Evolutionary conservation across 2,113 vertebrate genomes (phyloP).

Genomic region (Fulica atra): DNA sequence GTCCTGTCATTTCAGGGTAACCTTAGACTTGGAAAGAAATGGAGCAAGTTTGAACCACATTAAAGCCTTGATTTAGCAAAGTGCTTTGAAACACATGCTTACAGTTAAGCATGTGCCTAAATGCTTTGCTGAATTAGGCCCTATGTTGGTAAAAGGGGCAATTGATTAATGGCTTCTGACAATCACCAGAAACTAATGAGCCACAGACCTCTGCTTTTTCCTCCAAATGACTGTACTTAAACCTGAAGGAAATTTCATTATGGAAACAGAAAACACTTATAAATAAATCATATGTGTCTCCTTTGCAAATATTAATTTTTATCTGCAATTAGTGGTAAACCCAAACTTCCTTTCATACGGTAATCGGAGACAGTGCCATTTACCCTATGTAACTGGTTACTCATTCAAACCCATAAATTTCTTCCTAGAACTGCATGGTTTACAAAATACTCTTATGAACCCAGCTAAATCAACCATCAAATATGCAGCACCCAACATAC

Average conservation of each 20-base stretch:
- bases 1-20: not conserved
- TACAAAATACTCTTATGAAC: not conserved
- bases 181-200: conserved; percentile 65
- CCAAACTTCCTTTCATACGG: conserved; percentile 41
- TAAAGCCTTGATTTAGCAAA: conserved; percentile 33
- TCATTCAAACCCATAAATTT: conserved; percentile 6
- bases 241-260: conserved; percentile 59
- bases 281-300: conserved; percentile 53
- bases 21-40: conserved; percentile 5
- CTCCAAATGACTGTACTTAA: conserved; percentile 43
- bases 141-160: conserved; percentile 37
- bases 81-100: conserved; percentile 44
- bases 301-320: conserved; percentile 60
- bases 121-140: conserved; percentile 47
- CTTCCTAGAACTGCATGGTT: not conserved
- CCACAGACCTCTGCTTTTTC: conserved; percentile 32
- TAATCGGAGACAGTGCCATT: conserved; percentile 26
- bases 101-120: conserved; percentile 38
- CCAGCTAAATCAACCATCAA: not conserved
- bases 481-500: not conserved
- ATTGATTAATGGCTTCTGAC: conserved; percentile 68
- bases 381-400: conserved; percentile 8
- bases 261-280: conserved; percentile 57
- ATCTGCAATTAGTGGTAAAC: conserved; percentile 66
- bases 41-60: not conserved